Conservation (phyloP, 1,140 invertebrate species). For the Aphelenchoides fujianensis region DNA sequence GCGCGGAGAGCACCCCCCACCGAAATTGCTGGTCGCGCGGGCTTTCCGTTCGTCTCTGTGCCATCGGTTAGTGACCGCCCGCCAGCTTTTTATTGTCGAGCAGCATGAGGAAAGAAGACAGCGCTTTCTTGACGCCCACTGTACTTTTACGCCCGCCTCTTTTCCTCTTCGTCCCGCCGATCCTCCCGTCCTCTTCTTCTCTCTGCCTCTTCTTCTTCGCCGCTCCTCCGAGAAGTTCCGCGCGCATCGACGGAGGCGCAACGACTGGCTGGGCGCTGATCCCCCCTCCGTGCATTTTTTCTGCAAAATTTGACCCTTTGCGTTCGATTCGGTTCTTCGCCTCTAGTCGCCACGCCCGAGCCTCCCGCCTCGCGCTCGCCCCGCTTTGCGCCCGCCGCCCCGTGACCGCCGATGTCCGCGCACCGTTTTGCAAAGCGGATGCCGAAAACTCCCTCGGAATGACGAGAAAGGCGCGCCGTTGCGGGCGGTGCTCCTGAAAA, state of each 20-base stretch:
- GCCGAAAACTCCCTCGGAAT: too few species aligned
- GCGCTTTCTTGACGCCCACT: background rate
- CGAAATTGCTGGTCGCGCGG: too few species aligned
- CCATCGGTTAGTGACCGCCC: slow-evolving; percentile 1
- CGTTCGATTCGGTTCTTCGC: background rate
- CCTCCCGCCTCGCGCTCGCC: too few species aligned
- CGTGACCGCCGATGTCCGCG: background rate
- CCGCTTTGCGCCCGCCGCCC: background rate
- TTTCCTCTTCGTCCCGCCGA: too few species aligned
- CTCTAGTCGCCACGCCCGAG: background rate
- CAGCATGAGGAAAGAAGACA: background rate
- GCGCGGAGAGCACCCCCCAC: too few species aligned
- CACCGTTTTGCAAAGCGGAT: too few species aligned
- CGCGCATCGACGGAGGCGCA: background rate
- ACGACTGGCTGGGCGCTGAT: background rate
- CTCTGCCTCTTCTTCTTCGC: too few species aligned
- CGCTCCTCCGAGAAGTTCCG: too few species aligned
- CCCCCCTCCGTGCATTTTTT: background rate
- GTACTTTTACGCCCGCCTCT: background rate
- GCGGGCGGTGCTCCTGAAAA: background rate
- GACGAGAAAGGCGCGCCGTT: background rate
- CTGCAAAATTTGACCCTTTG: slow-evolving; percentile 1
- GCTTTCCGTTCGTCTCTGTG: too few species aligned
- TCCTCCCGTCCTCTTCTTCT: too few species aligned
- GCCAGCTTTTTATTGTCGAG: too few species aligned